Percentiles rank a stretch among this genome's conserved stretches.
Evolutionary conservation across 37 sponge, comb jelly and placozoan species (phyloP).

Genomic region (Halichondria panicea): DNA sequence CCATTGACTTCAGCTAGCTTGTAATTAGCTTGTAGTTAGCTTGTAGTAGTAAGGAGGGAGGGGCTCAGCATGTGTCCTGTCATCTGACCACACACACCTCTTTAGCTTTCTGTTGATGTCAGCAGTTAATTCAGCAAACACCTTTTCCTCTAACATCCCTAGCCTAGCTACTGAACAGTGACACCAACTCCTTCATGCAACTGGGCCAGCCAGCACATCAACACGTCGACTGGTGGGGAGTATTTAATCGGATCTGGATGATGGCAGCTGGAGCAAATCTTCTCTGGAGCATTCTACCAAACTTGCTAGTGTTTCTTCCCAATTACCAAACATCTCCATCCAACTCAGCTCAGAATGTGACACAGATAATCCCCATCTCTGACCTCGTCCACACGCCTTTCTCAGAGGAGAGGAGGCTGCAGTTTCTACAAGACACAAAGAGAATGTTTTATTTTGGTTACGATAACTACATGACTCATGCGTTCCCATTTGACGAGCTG

Average conservation of each 20-base stretch:
- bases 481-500: constrained; percentile 97
- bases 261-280: constrained; percentile 40
- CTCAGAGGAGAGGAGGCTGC: constrained; percentile 48
- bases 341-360: constrained; percentile 21
- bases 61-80: background rate
- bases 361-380: constrained; percentile 18
- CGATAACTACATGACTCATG: constrained; percentile 94
- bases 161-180: too few species aligned
- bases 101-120: too few species aligned
- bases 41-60: too few species aligned
- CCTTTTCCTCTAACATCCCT: too few species aligned
- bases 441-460: constrained; percentile 97
- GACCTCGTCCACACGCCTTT: constrained; percentile 63
- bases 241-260: constrained; percentile 42
- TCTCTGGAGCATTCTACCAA: constrained; percentile 45
- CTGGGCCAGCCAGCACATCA: too few species aligned
- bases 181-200: too few species aligned
- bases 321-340: background rate
- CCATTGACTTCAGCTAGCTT: too few species aligned
- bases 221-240: constrained; percentile 25
- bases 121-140: too few species aligned
- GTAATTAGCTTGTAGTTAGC: too few species aligned
- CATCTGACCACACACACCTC: background rate
- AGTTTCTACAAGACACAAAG: constrained; percentile 57
- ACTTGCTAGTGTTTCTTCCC: constrained; percentile 38